These are phyloP conservation scores for Glossosoma conforme DNA, from an alignment of 1,140 invertebrate species.

Conservation along the genomic window DNA sequence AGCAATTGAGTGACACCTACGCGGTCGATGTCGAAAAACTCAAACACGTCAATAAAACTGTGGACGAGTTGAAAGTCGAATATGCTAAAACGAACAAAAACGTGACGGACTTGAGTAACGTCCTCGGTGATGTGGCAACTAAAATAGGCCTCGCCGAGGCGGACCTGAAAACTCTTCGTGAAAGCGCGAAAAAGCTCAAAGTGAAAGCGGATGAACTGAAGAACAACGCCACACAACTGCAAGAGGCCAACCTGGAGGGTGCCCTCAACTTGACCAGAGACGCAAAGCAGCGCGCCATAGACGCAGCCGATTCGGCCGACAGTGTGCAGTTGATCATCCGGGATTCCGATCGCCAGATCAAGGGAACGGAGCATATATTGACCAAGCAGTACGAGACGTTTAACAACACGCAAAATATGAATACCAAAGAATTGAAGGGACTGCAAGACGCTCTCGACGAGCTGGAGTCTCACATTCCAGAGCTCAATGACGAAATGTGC, in stretches of 20 bases:
- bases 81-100: slow-evolving; percentile 43
- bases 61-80: slow-evolving; percentile 46
- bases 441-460: slow-evolving; percentile 61
- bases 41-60: no score
- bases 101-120: slow-evolving; percentile 45
- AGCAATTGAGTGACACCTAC: slow-evolving; percentile 70
- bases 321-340: slow-evolving; percentile 56
- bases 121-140: slow-evolving; percentile 70
- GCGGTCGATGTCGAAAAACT: slow-evolving; percentile 58
- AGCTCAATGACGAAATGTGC: slow-evolving; percentile 86
- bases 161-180: slow-evolving; percentile 68
- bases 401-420: slow-evolving; percentile 63
- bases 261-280: slow-evolving; percentile 83
- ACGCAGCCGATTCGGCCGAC: slow-evolving; percentile 62
- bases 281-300: slow-evolving; percentile 67
- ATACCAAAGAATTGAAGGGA: slow-evolving; percentile 60
- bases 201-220: slow-evolving; percentile 68
- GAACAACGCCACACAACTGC: slow-evolving; percentile 82
- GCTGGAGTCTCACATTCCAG: slow-evolving; percentile 70
- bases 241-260: slow-evolving; percentile 92
- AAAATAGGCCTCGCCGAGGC: slow-evolving; percentile 74
- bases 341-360: slow-evolving; percentile 77
- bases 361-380: slow-evolving; percentile 75
- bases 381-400: slow-evolving; percentile 64
- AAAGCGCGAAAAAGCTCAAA: slow-evolving; percentile 67